Percentiles rank a stretch among this genome's conserved stretches.
These are phyloP conservation scores for Formica selysi DNA, from an alignment of 1,140 invertebrate genomes.

Conservation along the genomic window DNA sequence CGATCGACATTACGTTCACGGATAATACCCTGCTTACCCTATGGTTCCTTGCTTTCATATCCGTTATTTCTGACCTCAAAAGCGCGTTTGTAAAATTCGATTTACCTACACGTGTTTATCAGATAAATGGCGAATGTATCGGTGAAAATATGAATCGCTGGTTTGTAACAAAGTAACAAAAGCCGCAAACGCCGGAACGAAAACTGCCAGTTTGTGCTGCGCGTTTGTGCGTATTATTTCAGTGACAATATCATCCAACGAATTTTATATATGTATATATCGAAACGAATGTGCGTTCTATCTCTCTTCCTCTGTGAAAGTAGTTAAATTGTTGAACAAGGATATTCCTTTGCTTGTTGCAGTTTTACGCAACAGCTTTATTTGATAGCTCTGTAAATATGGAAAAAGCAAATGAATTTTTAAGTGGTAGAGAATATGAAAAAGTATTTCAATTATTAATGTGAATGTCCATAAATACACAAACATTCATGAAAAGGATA, in stretches of 20 bases:
- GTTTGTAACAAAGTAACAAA: constrained; percentile 59
- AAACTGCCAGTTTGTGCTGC: constrained; percentile 40
- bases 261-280: constrained; percentile 21
- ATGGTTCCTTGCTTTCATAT: constrained; percentile 56
- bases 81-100: constrained; percentile 63
- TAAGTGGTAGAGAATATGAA: not conserved
- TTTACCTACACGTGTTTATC: constrained; percentile 62
- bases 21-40: constrained; percentile 64
- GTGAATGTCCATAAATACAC: not conserved
- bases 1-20: constrained; percentile 61
- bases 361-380: constrained; percentile 28
- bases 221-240: constrained; percentile 59
- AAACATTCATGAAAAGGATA: not conserved
- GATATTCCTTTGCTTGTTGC: constrained; percentile 39
- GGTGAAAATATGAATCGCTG: constrained; percentile 52
- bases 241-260: constrained; percentile 53
- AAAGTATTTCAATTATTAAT: constrained; percentile 21
- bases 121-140: constrained; percentile 63
- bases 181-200: constrained; percentile 55
- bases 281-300: not conserved
- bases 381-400: constrained; percentile 8
- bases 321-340: constrained; percentile 30
- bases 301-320: not conserved
- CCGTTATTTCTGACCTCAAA: constrained; percentile 65
- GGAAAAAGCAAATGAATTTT: constrained; percentile 47